A percentile compares a stretch with the other conserved stretches of the same genome.
Evolutionary conservation across 2,888 invertebrate species (phyloP).

Genomic region (Epicampocera succincta): DNA sequence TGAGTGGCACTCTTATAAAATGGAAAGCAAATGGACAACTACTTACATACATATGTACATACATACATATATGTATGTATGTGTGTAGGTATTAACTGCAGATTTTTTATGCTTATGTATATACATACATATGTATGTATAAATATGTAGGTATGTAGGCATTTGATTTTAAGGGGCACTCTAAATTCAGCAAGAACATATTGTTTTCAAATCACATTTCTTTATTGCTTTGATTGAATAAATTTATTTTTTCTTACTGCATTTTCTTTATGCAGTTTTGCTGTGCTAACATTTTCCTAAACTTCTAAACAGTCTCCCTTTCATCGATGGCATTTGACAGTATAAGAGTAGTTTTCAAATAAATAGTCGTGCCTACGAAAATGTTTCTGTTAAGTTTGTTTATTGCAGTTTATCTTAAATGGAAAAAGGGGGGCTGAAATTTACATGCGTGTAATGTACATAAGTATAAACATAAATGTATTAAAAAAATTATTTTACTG

Average conservation of each 20-base stretch:
- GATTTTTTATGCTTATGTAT: no score
- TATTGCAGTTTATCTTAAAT: slow-evolving; percentile 30
- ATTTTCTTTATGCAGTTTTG: not conserved
- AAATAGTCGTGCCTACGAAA: slow-evolving; percentile 29
- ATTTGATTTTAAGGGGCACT: slow-evolving; percentile 3
- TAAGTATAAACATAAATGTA: no score
- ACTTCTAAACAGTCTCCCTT: slow-evolving; percentile 50
- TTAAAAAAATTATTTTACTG: no score
- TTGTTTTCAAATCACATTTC: slow-evolving; percentile 18
- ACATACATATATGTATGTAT: no score
- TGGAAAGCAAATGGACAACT: not conserved
- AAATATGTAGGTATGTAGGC: no score
- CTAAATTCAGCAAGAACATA: not conserved
- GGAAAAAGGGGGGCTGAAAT: slow-evolving; percentile 4
- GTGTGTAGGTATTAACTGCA: no score
- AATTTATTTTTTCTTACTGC: not conserved
- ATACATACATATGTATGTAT: no score
- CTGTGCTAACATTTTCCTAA: slow-evolving; percentile 11
- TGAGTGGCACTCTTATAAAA: not conserved
- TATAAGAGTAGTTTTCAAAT: slow-evolving; percentile 23
- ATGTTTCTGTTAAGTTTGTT: slow-evolving; percentile 24
- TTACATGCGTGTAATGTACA: not conserved
- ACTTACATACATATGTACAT: no score
- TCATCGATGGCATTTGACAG: slow-evolving; percentile 46
- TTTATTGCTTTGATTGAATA: slow-evolving; percentile 46